A percentile compares a stretch with the other conserved stretches of the same genome.
Evolutionary conservation across 2,888 invertebrate genomes (phyloP).

Genomic region (Eristalis pertinax): DNA sequence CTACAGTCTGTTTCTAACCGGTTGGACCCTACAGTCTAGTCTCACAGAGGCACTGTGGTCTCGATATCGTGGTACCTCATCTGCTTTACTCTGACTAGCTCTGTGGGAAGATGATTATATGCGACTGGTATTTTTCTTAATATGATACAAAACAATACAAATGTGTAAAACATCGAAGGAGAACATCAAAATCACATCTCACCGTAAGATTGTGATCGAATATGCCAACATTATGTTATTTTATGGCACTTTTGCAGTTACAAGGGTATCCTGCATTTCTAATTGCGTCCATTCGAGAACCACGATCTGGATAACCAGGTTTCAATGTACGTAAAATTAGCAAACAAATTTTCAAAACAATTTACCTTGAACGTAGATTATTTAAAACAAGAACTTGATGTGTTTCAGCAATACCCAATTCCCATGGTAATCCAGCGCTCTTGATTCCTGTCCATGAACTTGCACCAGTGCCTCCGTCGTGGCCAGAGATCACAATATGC

Average conservation of each 20-base stretch:
- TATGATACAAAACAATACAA: conserved; percentile 48
- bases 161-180: conserved; percentile 47
- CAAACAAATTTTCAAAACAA: conserved; percentile 75
- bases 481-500: conserved; percentile 98
- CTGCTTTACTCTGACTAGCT: conserved; percentile 64
- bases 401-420: conserved; percentile 98
- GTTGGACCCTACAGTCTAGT: conserved; percentile 64
- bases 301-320: conserved; percentile 81
- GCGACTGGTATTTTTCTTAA: conserved; percentile 46
- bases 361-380: conserved; percentile 89
- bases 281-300: conserved; percentile 64
- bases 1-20: conserved; percentile 67
- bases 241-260: conserved; percentile 52
- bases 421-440: conserved; percentile 98
- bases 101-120: conserved; percentile 68
- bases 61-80: conserved; percentile 56
- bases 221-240: conserved; percentile 60
- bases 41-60: conserved; percentile 64
- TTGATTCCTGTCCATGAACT: conserved; percentile 99
- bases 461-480: conserved; percentile 99
- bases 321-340: conserved; percentile 79
- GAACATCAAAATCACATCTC: conserved; percentile 74
- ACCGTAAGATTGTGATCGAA: conserved; percentile 74
- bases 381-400: conserved; percentile 98
- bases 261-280: conserved; percentile 61